phyloP scores from a whole-genome alignment of 1,140 invertebrate genomes.

The Eubasilissa regina region DNA sequence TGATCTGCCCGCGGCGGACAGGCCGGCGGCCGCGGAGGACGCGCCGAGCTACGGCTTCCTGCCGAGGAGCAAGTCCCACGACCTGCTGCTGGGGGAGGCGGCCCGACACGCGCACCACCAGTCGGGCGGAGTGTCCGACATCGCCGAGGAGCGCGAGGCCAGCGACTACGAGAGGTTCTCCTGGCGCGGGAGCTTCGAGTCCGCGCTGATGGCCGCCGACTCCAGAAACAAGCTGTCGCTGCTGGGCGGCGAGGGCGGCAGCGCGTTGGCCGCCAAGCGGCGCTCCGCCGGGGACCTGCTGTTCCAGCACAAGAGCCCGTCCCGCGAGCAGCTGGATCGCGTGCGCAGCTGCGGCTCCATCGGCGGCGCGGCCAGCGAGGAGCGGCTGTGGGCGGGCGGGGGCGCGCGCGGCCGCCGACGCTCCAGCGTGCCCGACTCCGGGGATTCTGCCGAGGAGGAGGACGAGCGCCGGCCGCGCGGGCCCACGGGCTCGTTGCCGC shows the following conservation, averaged over 20 bases:
- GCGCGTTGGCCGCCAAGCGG: constrained; percentile 80
- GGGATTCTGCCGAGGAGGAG: constrained; percentile 77
- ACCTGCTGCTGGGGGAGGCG: constrained; percentile 77
- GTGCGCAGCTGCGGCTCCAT: constrained; percentile 88
- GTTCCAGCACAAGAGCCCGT: constrained; percentile 83
- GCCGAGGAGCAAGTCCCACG: constrained; percentile 84
- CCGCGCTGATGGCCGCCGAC: constrained; percentile 86
- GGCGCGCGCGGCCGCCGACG: constrained; percentile 72
- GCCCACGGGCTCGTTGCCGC: constrained; percentile 81
- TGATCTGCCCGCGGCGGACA: constrained; percentile 66
- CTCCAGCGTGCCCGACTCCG: constrained; percentile 80
- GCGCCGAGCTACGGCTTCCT: constrained; percentile 65
- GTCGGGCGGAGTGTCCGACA: constrained; percentile 70
- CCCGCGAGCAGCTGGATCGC: constrained; percentile 81
- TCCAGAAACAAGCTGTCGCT: constrained; percentile 84
- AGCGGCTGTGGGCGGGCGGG: constrained; percentile 67
- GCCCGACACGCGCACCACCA: constrained; percentile 68
- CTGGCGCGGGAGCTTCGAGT: constrained; percentile 92
- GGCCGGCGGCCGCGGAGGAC: constrained; percentile 48
- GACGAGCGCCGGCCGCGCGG: constrained; percentile 72
- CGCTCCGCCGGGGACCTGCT: constrained; percentile 85
- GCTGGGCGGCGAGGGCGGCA: constrained; percentile 79
- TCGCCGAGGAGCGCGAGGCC: constrained; percentile 81
- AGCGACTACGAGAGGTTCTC: constrained; percentile 91
- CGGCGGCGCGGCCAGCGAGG: constrained; percentile 77